A percentile compares a stretch with the other conserved stretches of the same genome.
Conservation (phyloP, 2,797 vertebrate species). For the Sitta carolinensis region DNA sequence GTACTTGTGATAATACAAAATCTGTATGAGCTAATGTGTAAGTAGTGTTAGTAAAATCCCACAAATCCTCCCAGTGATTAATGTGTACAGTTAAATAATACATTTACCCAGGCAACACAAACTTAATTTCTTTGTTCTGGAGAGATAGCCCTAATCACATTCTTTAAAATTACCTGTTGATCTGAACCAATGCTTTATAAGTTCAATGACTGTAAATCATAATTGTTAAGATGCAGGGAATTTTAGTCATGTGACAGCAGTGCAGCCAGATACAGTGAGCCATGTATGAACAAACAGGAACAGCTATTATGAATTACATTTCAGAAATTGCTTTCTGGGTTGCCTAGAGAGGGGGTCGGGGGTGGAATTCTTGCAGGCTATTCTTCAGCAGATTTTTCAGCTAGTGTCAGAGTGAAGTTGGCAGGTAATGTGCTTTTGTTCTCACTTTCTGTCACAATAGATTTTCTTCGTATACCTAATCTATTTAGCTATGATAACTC, state of each 20-base stretch:
- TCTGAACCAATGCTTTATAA: neutral
- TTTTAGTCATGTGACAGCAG: neutral
- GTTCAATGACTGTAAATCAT: neutral
- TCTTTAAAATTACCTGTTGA: neutral
- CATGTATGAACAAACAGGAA: neutral
- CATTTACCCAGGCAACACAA: neutral
- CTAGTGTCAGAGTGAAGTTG: neutral
- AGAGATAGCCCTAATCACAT: neutral
- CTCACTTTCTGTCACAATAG: neutral
- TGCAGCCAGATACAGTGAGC: neutral
- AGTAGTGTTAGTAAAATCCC: neutral
- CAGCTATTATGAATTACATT: neutral
- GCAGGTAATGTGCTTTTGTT: neutral
- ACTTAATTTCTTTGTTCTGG: neutral
- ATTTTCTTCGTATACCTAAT: neutral
- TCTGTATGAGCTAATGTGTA: neutral
- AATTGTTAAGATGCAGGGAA: neutral
- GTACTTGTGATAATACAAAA: neutral
- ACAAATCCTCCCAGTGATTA: neutral
- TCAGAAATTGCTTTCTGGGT: neutral
- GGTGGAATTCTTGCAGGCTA: neutral
- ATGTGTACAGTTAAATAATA: neutral
- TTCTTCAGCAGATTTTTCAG: neutral
- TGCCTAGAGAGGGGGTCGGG: rapidly evolving
- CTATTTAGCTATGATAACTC: neutral